A percentile compares a stretch with the other conserved stretches of the same genome.
Evolutionary conservation across 2,797 vertebrate species (phyloP).

Genomic region (Oreortyx pictus): DNA sequence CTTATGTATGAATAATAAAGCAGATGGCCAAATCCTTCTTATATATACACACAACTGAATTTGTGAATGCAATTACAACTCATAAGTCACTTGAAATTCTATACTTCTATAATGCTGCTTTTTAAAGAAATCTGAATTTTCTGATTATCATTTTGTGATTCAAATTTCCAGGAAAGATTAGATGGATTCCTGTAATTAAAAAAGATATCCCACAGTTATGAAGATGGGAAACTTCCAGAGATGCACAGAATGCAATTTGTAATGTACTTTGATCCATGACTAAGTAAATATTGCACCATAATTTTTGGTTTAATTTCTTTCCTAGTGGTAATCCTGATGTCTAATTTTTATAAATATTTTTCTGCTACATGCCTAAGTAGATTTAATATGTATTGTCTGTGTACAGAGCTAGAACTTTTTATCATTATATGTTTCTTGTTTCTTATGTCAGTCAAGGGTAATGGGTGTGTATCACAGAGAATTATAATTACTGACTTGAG

Average conservation of each 20-base stretch:
- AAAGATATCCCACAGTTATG: neutral
- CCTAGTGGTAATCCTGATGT: neutral
- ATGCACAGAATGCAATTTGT: neutral
- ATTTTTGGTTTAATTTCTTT: neutral
- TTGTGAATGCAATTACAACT: neutral
- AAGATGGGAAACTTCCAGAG: neutral
- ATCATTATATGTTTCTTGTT: neutral
- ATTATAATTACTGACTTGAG: constrained; percentile 37
- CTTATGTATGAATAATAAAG: constrained; percentile 38
- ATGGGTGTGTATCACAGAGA: neutral
- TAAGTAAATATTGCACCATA: neutral
- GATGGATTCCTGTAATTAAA: neutral
- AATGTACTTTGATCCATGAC: neutral
- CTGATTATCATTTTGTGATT: neutral
- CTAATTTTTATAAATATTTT: no score
- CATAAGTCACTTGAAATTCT: neutral
- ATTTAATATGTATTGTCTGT: neutral
- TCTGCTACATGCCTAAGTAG: neutral
- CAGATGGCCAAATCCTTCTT: constrained; percentile 12
- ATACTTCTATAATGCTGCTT: neutral
- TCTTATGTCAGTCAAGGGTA: neutral
- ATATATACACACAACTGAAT: neutral
- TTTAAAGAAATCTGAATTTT: constrained; percentile 14
- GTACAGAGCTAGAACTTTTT: neutral
- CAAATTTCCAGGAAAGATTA: neutral